Evolutionary conservation across 2,888 invertebrate genomes (phyloP).

Genomic region (Agrilus biguttatus): DNA sequence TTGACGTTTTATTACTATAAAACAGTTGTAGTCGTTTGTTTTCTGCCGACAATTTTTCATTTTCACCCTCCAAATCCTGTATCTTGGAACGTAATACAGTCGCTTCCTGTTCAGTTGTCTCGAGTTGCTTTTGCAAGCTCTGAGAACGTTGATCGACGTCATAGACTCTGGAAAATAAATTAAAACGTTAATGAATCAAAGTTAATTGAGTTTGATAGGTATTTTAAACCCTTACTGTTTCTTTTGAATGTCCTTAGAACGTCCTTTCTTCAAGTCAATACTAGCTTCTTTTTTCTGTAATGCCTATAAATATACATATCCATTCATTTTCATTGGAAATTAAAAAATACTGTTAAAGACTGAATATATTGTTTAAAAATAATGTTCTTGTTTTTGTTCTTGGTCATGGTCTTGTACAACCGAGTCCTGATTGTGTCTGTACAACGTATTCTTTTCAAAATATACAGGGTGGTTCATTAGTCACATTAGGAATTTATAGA

Average conservation of each 20-base stretch:
- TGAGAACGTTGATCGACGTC: constrained; percentile 49
- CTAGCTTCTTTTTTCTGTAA: constrained; percentile 58
- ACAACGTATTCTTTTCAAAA: too few relatives aligned
- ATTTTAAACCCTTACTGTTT: constrained; percentile 39
- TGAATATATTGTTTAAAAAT: neutral
- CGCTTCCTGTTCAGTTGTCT: constrained; percentile 65
- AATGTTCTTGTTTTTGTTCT: too few relatives aligned
- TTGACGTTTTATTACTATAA: constrained; percentile 38
- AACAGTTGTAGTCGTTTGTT: constrained; percentile 55
- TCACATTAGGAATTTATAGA: too few relatives aligned
- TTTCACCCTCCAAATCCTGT: constrained; percentile 55
- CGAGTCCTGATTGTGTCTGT: too few relatives aligned
- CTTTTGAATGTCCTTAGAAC: constrained; percentile 43
- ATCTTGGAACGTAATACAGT: constrained; percentile 51
- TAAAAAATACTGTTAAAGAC: neutral
- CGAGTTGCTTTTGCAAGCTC: constrained; percentile 59
- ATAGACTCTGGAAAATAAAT: constrained; percentile 35
- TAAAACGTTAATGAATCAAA: constrained; percentile 2
- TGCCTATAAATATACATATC: neutral
- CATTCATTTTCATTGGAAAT: neutral
- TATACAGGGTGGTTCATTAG: too few relatives aligned
- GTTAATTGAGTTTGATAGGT: constrained; percentile 1
- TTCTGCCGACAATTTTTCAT: constrained; percentile 58
- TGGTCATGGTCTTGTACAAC: too few relatives aligned
- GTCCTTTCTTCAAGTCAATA: constrained; percentile 45